Evolutionary conservation across 2,113 vertebrate species (phyloP), one percentile per base, ranked within the genome.

Genomic region (Lichenostomus cassidix): DNA sequence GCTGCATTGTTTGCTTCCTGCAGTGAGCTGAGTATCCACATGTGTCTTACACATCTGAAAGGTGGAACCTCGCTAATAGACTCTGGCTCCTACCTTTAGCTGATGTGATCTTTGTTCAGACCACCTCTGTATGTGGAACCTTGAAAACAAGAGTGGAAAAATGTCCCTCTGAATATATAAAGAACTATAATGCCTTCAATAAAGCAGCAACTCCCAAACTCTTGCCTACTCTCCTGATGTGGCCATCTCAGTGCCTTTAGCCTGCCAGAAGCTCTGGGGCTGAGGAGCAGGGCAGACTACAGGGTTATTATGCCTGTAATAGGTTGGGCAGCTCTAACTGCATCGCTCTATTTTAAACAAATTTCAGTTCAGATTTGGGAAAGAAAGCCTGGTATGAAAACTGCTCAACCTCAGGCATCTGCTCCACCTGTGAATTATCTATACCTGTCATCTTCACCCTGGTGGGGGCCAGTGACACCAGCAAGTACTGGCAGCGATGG

Each of bases 201-300:
- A 19, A 16, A 63, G 9, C 56, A 68, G 29, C 21, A 56, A 4
- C 11, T 53, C 42, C 39, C 27, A 33, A 39, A 9, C 9, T 37
- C 27, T 44, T 37, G 4, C 18, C 29, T 35, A 1, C 3, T 13
- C 0, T 7, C 19, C 62, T 41, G 52, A 10, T 24, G 42, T 9
- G 33, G 22, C 9, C 25, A 31, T 20, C 29, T 23, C 46, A 12
- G 60, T 6, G 87, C 50, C 60, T 60, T 17, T 10, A 4, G 29
- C 39, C 21, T 44, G 52, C 25, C 46, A 41, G 79, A 4, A 23
- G 58, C 52, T 63, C 89, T 17, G 47, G 23, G 69, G 37, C 31
- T n/a, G 15, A 28, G 70, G 2, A 2, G 18, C 46, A 4, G 12
- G 3, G 11, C 0, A 2, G 60, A 27, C 74, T 3, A 0, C 55